A percentile compares a stretch with the other conserved stretches of the same genome.
Conservation (phyloP, 2,113 vertebrate genomes). For the Neolamprologus kungweensis region DNA sequence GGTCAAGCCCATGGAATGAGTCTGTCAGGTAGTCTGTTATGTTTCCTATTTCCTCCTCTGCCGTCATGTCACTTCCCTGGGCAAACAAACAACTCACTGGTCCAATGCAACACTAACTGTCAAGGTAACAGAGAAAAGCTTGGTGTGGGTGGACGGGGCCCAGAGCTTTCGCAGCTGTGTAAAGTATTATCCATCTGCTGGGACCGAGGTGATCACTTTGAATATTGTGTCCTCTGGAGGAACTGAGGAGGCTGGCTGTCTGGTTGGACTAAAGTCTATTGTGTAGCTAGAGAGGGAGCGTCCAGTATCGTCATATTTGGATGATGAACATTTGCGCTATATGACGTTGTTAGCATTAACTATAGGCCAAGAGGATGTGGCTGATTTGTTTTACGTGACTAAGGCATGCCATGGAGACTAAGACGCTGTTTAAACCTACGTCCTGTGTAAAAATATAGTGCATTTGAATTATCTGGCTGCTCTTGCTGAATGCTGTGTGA, state of each 20-base stretch:
- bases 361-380: constrained; percentile 47
- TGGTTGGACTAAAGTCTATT: constrained; percentile 31
- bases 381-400: constrained; percentile 51
- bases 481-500: background rate
- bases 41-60: constrained; percentile 74
- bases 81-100: constrained; percentile 68
- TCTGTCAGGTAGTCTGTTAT: constrained; percentile 68
- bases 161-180: constrained; percentile 61
- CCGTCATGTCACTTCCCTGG: constrained; percentile 66
- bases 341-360: constrained; percentile 23
- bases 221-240: constrained; percentile 53
- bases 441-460: background rate
- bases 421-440: background rate
- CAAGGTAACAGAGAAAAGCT: constrained; percentile 26
- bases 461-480: background rate
- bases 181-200: constrained; percentile 64
- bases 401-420: background rate
- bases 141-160: background rate
- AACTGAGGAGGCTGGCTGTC: constrained; percentile 55
- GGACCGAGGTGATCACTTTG: constrained; percentile 46
- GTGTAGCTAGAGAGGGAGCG: constrained; percentile 24
- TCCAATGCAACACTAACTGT: constrained; percentile 25
- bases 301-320: constrained; percentile 19
- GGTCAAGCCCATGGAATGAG: constrained; percentile 59
- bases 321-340: background rate